phyloP scores from a whole-genome alignment of 2,888 invertebrate genomes.

The Acleris literana region DNA sequence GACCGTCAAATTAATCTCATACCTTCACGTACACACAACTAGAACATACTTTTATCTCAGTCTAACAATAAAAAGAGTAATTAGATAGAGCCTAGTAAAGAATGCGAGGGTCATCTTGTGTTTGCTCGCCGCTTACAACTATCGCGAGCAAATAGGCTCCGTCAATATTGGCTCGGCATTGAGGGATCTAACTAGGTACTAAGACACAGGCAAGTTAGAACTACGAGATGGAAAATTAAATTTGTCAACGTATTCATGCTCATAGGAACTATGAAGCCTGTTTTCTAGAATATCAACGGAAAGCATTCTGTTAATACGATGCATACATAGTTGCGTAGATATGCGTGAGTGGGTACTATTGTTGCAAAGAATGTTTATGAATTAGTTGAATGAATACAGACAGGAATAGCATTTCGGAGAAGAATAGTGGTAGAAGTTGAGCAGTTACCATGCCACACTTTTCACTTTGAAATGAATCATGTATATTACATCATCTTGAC shows the following conservation, averaged over 20 bases:
- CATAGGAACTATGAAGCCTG: constrained; percentile 18
- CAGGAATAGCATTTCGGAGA: neutral
- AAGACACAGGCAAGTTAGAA: constrained; percentile 31
- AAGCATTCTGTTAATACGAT: constrained; percentile 46
- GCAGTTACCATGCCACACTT: neutral
- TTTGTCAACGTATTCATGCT: constrained; percentile 24
- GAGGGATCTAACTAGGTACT: constrained; percentile 31
- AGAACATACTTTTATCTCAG: constrained; percentile 4
- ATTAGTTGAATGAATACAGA: neutral
- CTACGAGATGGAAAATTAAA: constrained; percentile 18
- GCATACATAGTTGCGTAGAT: constrained; percentile 44
- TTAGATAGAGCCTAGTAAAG: constrained; percentile 15
- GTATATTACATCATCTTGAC: too few species aligned
- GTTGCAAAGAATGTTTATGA: constrained; percentile 5
- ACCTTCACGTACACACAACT: constrained; percentile 5
- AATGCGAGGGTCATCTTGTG: constrained; percentile 28
- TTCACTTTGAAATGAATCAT: too few species aligned
- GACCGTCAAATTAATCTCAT: constrained; percentile 4
- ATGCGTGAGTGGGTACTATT: constrained; percentile 28
- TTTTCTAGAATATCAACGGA: constrained; percentile 32
- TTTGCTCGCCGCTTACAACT: constrained; percentile 24
- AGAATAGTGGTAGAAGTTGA: neutral
- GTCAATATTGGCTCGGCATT: constrained; percentile 34
- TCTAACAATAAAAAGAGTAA: constrained; percentile 24
- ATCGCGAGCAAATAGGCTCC: constrained; percentile 34